A percentile compares a stretch with the other conserved stretches of the same genome.
phyloP scores from a whole-genome alignment of 2,888 invertebrate species.

The Apodemia duryi region DNA sequence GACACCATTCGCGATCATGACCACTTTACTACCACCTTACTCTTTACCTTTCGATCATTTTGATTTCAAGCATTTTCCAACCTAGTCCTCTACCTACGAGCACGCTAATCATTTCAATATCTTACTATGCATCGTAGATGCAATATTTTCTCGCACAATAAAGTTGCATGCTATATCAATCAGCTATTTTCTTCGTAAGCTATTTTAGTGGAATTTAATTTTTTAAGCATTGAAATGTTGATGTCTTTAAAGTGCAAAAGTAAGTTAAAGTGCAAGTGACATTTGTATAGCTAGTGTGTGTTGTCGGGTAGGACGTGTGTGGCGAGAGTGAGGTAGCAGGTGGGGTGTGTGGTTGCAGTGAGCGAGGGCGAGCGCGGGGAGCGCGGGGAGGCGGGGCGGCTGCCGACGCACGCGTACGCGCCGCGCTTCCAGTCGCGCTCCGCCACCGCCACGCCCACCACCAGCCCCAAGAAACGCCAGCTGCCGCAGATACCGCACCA shows the following conservation, averaged over 20 bases:
- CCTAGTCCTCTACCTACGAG: conserved; percentile 64
- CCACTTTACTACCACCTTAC: conserved; percentile 74
- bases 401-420: conserved; percentile 80
- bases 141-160: conserved; percentile 28
- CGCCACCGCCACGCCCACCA: conserved; percentile 95
- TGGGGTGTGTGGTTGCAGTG: conserved; percentile 29
- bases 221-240: too few relatives aligned
- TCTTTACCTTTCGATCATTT: conserved; percentile 67
- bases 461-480: conserved; percentile 97
- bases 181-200: conserved; percentile 26
- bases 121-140: conserved; percentile 20
- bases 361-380: conserved; percentile 21
- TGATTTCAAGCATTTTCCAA: conserved; percentile 69
- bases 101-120: conserved; percentile 55
- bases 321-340: conserved; percentile 27
- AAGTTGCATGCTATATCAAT: conserved; percentile 41
- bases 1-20: conserved; percentile 69
- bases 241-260: not conserved
- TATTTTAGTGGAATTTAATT: conserved; percentile 9
- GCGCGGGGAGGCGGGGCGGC: conserved; percentile 48
- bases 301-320: not conserved
- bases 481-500: conserved; percentile 94
- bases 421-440: conserved; percentile 90
- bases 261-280: not conserved
- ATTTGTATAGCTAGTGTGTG: conserved; percentile 14